Base-by-base conservation (phyloP, 1,140 invertebrate genomes). In the Arctopsyche grandis region DNA sequence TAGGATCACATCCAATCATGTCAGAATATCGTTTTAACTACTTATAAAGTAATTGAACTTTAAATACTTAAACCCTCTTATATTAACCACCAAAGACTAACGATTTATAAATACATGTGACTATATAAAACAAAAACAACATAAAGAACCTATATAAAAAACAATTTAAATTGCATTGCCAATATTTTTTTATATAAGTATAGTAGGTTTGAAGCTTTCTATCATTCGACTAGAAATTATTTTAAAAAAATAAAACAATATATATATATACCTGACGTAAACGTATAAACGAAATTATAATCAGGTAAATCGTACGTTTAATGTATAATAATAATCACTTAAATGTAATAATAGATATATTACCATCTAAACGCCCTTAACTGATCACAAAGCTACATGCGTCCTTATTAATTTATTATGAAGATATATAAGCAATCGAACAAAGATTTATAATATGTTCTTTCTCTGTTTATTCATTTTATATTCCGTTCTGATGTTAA, bases 21-120 rank as follows among this genome's bases (percentile, higher is more conserved):
- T 22, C 14, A 26, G 63, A 26, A 66, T 66, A 22, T 66, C 19
- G 14, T 60, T 66, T 66, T 66, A 66, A 3, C 63, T 66, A 66
- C 63, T 66, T 66, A 66, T 38, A 38, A 22, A 66, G 21, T 66
- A 66, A 66, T 66, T 66, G 63, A 66, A 66, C 63, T 66, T 66
- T 66, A 14, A 66, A 66, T 66, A 66, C 24, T 66, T 66, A 24
- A 66, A 66, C 24, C 9, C 24, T 66, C 63, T 66, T 66, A 29
- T 60, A 60, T 66, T 66, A 26, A 22, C 63, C 24, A 52, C 24
- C 21, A 22, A 66, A 24, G 14, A 66, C 24, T 66, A 63, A n/a
- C n/a, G n/a, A n/a, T n/a, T 19, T 16, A 19, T 60, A 60, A 38
- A 38, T 38, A 38, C 29, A 7, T 1, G 29, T 38, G 29, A 38